Percentiles rank a stretch among this genome's conserved stretches.
Conservation (phyloP, 2,888 invertebrate species). For the Agrotis exclamationis region DNA sequence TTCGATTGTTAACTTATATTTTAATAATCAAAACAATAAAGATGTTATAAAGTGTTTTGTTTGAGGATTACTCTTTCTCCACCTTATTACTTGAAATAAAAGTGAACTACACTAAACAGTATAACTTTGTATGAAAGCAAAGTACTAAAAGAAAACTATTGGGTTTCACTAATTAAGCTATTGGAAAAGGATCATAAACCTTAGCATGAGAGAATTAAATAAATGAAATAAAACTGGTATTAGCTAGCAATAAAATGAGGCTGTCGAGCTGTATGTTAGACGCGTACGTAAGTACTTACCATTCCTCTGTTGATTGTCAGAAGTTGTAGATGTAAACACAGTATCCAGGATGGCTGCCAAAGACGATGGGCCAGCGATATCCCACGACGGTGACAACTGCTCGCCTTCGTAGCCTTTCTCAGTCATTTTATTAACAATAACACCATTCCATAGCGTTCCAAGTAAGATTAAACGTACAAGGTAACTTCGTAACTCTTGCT, state of each 20-base stretch:
- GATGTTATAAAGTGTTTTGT: too few relatives aligned
- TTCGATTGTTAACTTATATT: too few relatives aligned
- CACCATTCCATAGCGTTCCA: slow-evolving; percentile 70
- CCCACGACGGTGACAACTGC: slow-evolving; percentile 84
- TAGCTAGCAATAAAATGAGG: not conserved
- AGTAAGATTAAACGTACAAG: slow-evolving; percentile 57
- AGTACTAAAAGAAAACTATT: not conserved
- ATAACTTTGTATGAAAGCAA: too few relatives aligned
- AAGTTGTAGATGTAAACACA: slow-evolving; percentile 91
- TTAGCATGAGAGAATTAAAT: not conserved
- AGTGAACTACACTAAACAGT: too few relatives aligned
- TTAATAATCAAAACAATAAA: too few relatives aligned
- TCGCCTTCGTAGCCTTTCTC: slow-evolving; percentile 84
- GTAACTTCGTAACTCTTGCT: slow-evolving; percentile 57
- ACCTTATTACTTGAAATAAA: not conserved
- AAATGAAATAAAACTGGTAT: slow-evolving; percentile 1
- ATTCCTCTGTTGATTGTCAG: slow-evolving; percentile 82
- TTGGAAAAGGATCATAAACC: not conserved
- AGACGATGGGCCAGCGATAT: slow-evolving; percentile 88
- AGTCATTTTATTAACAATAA: slow-evolving; percentile 78
- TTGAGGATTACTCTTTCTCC: not conserved
- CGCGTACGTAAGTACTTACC: slow-evolving; percentile 70
- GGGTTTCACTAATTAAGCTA: not conserved
- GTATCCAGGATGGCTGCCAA: slow-evolving; percentile 92
- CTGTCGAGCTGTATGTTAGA: slow-evolving; percentile 9